A percentile compares a stretch with the other conserved stretches of the same genome.
Conservation (phyloP, 2,797 vertebrate genomes). For the Scleropages formosus region DNA sequence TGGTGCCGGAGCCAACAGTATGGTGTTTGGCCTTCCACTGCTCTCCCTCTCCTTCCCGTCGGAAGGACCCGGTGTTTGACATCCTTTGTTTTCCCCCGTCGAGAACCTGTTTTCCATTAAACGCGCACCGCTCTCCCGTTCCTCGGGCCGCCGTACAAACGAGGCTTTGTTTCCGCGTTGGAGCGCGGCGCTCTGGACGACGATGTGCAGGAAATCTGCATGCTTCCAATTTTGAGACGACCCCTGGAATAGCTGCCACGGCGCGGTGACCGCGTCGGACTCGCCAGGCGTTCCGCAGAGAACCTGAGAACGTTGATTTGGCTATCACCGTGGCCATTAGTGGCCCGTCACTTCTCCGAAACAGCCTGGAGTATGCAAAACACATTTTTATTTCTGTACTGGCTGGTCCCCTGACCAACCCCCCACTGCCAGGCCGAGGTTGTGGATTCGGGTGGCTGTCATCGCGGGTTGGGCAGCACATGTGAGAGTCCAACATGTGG, state of each 20-base stretch:
- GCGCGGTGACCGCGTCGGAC: constrained; percentile 40
- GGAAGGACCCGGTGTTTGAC: constrained; percentile 47
- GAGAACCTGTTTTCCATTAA: constrained; percentile 64
- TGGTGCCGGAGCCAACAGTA: constrained; percentile 4
- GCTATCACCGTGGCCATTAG: constrained; percentile 46
- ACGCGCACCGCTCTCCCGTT: constrained; percentile 56
- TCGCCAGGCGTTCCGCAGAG: constrained; percentile 43
- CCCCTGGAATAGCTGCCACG: constrained; percentile 46
- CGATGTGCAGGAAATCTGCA: constrained; percentile 37
- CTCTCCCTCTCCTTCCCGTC: constrained; percentile 19
- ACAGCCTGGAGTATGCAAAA: constrained; percentile 10
- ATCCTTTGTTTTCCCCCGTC: constrained; percentile 57
- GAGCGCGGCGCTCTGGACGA: constrained; percentile 40
- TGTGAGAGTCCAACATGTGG: neutral
- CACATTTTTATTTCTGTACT: constrained; percentile 43
- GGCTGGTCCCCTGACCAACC: too few relatives aligned
- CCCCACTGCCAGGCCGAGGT: neutral
- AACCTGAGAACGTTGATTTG: constrained; percentile 50
- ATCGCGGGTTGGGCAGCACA: neutral
- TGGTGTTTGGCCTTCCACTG: constrained; percentile 28
- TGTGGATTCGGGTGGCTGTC: constrained; percentile 16
- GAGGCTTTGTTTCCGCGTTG: constrained; percentile 52
- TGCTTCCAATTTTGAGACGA: constrained; percentile 51
- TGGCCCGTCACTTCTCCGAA: neutral
- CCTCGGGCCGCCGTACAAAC: constrained; percentile 53